These are phyloP conservation scores for Taurulus bubalis DNA, from an alignment of 2,113 vertebrate species.

Conservation along the genomic window DNA sequence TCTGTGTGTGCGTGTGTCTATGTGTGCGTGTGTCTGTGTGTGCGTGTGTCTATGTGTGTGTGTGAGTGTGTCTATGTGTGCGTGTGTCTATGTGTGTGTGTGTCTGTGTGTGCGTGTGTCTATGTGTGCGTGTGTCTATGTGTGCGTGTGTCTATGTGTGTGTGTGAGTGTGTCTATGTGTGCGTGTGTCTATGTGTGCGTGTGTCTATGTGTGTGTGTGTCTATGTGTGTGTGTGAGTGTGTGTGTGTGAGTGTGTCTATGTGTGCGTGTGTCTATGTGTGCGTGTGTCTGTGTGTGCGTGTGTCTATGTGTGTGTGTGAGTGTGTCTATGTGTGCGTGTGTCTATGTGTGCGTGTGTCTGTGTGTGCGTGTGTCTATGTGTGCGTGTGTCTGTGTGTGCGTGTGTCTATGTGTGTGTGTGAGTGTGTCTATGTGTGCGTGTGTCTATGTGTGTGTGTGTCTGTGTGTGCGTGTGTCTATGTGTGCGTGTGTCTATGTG, in stretches of 20 bases:
- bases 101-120: constrained; percentile 25
- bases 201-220: constrained; percentile 25
- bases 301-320: not conserved
- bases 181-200: not conserved
- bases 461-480: constrained; percentile 21
- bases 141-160: not conserved
- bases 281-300: constrained; percentile 36
- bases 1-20: constrained; percentile 21
- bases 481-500: constrained; percentile 28
- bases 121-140: constrained; percentile 22
- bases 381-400: constrained; percentile 34
- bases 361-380: constrained; percentile 17
- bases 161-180: too few relatives aligned
- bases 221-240: too few relatives aligned
- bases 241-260: too few relatives aligned
- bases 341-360: constrained; percentile 1
- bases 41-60: not conserved
- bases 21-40: constrained; percentile 29
- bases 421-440: constrained; percentile 34
- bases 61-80: too few relatives aligned
- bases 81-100: not conserved
- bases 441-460: not conserved
- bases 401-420: not conserved
- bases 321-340: constrained; percentile 29
- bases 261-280: not conserved